Conservation (phyloP, 2,888 invertebrate species). For the Stenodera caucasica region DNA sequence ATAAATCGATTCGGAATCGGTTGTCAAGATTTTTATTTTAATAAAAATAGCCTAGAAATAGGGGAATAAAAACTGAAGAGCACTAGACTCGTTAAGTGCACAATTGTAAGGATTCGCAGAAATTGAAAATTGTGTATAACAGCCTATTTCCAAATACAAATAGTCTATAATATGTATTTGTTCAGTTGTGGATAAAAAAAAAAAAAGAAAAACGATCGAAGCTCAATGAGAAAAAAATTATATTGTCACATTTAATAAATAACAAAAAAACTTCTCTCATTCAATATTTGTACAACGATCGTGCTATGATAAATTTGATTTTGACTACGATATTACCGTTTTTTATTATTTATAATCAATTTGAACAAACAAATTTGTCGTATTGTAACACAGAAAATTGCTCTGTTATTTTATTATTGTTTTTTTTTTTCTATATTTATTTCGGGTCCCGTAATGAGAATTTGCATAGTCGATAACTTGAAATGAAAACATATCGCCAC, state of each 20-base stretch:
- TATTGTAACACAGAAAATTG: constrained; percentile 14
- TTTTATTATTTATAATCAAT: constrained; percentile 8
- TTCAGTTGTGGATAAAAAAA: not conserved
- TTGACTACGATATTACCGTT: constrained; percentile 20
- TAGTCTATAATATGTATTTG: not conserved
- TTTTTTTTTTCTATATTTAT: not conserved
- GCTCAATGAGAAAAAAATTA: constrained; percentile 4
- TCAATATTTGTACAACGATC: constrained; percentile 14
- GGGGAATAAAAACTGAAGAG: constrained; percentile 1
- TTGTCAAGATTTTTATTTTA: not conserved
- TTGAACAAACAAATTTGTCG: constrained; percentile 9
- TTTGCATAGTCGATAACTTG: constrained; percentile 50
- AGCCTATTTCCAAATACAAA: constrained; percentile 3
- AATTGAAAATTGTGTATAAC: constrained; percentile 1
- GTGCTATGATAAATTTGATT: constrained; percentile 23
- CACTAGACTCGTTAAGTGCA: constrained; percentile 2
- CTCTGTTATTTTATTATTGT: constrained; percentile 8
- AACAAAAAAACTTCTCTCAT: not conserved
- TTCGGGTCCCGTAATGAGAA: constrained; percentile 39
- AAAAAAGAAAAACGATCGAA: not conserved
- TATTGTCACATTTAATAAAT: constrained; percentile 1
- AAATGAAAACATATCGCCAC: constrained; percentile 53
- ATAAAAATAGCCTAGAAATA: not conserved
- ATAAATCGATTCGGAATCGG: constrained; percentile 1
- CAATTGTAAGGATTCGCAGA: constrained; percentile 4